Conservation (phyloP, 2,888 invertebrate genomes). For the Odontomyia ornata region DNA sequence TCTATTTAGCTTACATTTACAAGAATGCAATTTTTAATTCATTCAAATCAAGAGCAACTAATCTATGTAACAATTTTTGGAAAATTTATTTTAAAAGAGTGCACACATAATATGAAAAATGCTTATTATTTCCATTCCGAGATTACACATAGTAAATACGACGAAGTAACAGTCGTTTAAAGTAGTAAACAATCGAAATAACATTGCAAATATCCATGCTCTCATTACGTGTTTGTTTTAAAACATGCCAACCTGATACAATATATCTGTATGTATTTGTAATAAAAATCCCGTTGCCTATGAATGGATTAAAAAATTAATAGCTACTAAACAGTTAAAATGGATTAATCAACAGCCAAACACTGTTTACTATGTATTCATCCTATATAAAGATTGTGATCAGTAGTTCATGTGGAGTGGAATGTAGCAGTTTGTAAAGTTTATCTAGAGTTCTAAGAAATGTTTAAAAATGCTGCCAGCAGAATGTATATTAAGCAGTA, state of each 20-base stretch:
- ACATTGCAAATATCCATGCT: neutral
- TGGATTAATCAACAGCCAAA: too few relatives aligned
- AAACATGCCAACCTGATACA: neutral
- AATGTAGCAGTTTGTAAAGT: too few relatives aligned
- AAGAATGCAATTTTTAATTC: neutral
- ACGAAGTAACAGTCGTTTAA: neutral
- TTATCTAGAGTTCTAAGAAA: too few relatives aligned
- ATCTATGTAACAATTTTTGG: conserved; percentile 11
- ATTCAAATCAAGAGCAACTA: neutral
- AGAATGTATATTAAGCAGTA: too few relatives aligned
- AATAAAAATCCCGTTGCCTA: neutral
- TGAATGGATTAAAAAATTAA: neutral
- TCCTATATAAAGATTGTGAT: too few relatives aligned
- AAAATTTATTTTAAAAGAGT: neutral
- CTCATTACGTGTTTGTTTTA: neutral
- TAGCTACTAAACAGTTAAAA: neutral
- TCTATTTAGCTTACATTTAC: conserved; percentile 10
- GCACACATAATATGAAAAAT: neutral
- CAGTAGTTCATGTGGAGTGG: too few relatives aligned
- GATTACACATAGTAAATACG: too few relatives aligned
- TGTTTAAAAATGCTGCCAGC: too few relatives aligned
- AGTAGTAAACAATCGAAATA: neutral
- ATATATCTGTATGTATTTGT: neutral
- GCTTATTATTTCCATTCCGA: too few relatives aligned
- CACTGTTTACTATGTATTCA: too few relatives aligned